Evolutionary conservation across 1,140 invertebrate species (phyloP).

Genomic region (Drosophila kohkoa): DNA sequence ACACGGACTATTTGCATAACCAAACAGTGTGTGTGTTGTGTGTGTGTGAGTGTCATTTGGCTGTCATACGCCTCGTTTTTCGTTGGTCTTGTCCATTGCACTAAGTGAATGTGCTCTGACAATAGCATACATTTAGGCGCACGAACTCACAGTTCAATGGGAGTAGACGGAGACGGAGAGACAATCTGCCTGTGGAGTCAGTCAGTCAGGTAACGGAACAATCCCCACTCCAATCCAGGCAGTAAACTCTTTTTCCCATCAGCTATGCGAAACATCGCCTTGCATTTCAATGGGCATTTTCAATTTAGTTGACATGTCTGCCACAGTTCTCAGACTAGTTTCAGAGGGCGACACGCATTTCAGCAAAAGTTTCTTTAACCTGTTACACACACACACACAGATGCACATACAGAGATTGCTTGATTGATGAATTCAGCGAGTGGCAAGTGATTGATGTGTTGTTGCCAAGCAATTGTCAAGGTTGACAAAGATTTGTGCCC

Average conservation of each 20-base stretch:
- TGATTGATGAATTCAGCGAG: slow-evolving; percentile 61
- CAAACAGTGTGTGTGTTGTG: neutral
- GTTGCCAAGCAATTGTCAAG: slow-evolving; percentile 48
- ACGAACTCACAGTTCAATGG: slow-evolving; percentile 28
- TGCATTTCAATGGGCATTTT: slow-evolving; percentile 55
- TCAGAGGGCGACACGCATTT: slow-evolving; percentile 38
- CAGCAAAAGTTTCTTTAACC: slow-evolving; percentile 26
- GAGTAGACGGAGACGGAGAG: neutral
- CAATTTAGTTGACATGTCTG: slow-evolving; percentile 51
- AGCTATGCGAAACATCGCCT: slow-evolving; percentile 15
- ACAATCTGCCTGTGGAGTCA: slow-evolving; percentile 38
- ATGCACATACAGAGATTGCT: slow-evolving; percentile 3
- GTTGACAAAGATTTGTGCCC: slow-evolving; percentile 47
- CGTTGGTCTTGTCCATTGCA: slow-evolving; percentile 66
- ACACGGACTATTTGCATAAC: slow-evolving; percentile 42
- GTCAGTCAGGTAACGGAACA: slow-evolving; percentile 21
- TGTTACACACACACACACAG: neutral
- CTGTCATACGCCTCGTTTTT: slow-evolving; percentile 47
- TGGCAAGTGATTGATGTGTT: slow-evolving; percentile 61
- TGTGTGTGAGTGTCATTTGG: slow-evolving; percentile 39
- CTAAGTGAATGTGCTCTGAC: slow-evolving; percentile 69
- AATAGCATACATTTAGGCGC: slow-evolving; percentile 69
- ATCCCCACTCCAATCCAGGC: slow-evolving; percentile 6
- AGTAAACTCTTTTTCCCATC: slow-evolving; percentile 20
- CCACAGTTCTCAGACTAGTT: slow-evolving; percentile 35